A percentile compares a stretch with the other conserved stretches of the same genome.
Conservation (phyloP, 2,113 vertebrate species). For the Carlito syrichta region DNA sequence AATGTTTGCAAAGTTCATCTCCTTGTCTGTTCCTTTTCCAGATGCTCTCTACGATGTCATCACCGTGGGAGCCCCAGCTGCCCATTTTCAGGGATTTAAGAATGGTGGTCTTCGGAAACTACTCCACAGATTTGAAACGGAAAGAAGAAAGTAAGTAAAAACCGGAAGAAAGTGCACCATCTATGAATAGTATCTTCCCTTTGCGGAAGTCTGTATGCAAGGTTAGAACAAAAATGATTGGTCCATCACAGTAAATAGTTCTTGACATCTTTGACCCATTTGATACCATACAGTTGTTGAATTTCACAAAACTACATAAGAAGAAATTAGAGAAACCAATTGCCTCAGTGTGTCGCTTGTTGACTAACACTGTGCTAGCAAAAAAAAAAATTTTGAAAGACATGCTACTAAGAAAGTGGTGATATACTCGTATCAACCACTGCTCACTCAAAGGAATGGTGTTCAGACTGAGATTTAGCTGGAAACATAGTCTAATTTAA, state of each 20-base stretch:
- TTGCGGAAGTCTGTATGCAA: background rate
- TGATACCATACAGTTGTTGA: background rate
- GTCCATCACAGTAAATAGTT: background rate
- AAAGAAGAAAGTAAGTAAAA: conserved; percentile 93
- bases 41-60: conserved; percentile 95
- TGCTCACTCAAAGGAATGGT: background rate
- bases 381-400: background rate
- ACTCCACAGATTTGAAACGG: conserved; percentile 91
- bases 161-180: background rate
- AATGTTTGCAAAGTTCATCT: background rate
- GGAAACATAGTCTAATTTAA: background rate
- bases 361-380: background rate
- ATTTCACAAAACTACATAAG: background rate
- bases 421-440: background rate
- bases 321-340: background rate
- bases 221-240: background rate
- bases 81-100: conserved; percentile 98
- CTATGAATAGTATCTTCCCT: background rate
- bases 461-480: background rate
- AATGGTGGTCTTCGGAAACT: conserved; percentile 95
- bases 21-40: conserved; percentile 77
- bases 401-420: background rate
- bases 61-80: conserved; percentile 95
- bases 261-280: background rate
- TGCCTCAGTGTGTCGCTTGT: background rate